A percentile compares a stretch with the other conserved stretches of the same genome.
Conservation (phyloP, 1,140 invertebrate species). For the Caenorhabditis remanei region DNA sequence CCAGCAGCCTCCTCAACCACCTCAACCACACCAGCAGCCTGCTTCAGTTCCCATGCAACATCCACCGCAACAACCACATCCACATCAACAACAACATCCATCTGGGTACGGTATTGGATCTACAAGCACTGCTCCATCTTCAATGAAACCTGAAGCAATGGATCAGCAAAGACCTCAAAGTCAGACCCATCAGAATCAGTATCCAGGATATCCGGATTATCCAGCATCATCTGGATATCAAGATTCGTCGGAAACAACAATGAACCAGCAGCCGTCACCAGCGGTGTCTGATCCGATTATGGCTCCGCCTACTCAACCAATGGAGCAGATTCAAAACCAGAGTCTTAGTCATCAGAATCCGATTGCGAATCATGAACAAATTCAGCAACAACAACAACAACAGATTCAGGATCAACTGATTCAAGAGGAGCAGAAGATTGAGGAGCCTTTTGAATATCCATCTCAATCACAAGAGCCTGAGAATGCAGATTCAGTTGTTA, state of each 20-base stretch:
- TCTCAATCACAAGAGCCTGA: neutral
- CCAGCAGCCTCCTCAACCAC: neutral
- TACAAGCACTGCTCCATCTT: neutral
- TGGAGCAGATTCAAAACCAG: slow-evolving; percentile 66
- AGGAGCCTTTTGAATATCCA: neutral
- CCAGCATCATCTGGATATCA: slow-evolving; percentile 39
- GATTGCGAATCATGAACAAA: neutral
- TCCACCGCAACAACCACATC: neutral
- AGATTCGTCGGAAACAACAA: neutral
- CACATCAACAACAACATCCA: slow-evolving; percentile 6
- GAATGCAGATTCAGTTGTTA: neutral
- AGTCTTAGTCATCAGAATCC: neutral
- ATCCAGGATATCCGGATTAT: slow-evolving; percentile 18
- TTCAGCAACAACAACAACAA: neutral
- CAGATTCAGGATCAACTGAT: neutral
- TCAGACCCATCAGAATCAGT: neutral
- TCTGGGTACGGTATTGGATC: slow-evolving; percentile 18
- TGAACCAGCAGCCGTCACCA: neutral
- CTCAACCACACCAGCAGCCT: slow-evolving; percentile 35
- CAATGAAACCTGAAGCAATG: neutral
- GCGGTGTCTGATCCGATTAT: slow-evolving; percentile 18
- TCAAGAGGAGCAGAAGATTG: neutral
- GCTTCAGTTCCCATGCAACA: slow-evolving; percentile 19
- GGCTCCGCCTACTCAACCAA: neutral
- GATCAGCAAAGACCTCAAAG: neutral